A percentile compares a stretch with the other conserved stretches of the same genome.
phyloP scores from a whole-genome alignment of 1,140 invertebrate genomes.

The Colletes latitarsis region DNA sequence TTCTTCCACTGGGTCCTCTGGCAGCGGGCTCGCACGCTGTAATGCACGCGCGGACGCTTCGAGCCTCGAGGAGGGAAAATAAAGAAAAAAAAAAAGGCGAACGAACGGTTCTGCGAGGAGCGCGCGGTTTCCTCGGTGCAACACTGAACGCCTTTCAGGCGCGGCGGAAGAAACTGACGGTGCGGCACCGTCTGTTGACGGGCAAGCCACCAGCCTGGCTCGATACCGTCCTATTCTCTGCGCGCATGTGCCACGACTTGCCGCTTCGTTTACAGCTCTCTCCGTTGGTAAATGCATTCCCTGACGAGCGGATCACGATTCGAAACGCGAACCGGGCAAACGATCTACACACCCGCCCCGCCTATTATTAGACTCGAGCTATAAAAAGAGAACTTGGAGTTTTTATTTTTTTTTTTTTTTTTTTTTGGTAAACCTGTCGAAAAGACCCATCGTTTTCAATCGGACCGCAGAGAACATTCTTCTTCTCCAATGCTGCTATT shows the following conservation, averaged over 20 bases:
- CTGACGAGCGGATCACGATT: constrained; percentile 9
- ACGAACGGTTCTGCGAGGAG: constrained; percentile 11
- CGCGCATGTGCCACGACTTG: constrained; percentile 74
- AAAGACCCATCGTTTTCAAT: too few relatives aligned
- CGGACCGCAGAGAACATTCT: too few relatives aligned
- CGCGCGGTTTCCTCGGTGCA: constrained; percentile 61
- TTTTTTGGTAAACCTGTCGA: too few relatives aligned
- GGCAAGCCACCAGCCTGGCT: constrained; percentile 76
- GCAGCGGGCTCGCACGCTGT: background rate
- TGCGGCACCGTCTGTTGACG: constrained; percentile 69
- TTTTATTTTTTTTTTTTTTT: too few relatives aligned
- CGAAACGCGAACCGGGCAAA: too few relatives aligned
- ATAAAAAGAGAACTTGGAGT: too few relatives aligned
- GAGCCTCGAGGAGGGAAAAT: background rate
- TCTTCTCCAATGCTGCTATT: too few relatives aligned
- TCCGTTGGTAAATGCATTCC: constrained; percentile 44
- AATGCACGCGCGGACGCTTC: background rate
- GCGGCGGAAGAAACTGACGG: constrained; percentile 68
- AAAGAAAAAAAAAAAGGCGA: constrained; percentile 6
- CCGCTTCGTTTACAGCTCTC: constrained; percentile 25
- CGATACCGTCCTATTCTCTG: constrained; percentile 75
- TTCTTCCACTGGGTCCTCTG: constrained; percentile 38
- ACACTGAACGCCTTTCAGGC: constrained; percentile 54
- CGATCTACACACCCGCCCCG: too few relatives aligned
- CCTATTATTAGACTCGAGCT: too few relatives aligned